Percentiles rank a stretch among this genome's conserved stretches.
Evolutionary conservation across 2,113 vertebrate genomes (phyloP).

Genomic region (Barnardius zonarius): DNA sequence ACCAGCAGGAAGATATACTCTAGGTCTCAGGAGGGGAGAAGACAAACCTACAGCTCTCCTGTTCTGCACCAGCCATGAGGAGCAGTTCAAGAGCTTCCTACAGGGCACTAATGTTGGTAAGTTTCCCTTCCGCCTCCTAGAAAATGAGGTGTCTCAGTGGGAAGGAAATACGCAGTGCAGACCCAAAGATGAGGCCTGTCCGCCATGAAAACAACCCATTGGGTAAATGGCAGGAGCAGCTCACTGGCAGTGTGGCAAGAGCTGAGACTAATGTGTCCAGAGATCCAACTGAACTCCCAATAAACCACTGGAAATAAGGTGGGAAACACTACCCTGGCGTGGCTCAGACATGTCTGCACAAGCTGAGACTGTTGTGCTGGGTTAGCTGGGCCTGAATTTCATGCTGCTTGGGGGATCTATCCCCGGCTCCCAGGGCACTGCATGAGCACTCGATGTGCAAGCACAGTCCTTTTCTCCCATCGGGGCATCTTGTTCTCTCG

Average conservation of each 20-base stretch:
- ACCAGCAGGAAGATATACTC: neutral
- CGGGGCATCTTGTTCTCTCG: rapidly evolving
- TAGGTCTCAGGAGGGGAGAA: neutral
- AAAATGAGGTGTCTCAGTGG: neutral
- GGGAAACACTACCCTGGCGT: neutral
- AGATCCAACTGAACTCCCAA: neutral
- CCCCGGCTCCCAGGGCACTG: rapidly evolving
- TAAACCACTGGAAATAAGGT: neutral
- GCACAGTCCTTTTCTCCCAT: neutral
- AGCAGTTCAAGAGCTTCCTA: neutral
- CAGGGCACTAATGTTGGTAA: rapidly evolving
- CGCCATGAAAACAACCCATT: rapidly evolving
- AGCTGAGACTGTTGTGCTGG: neutral
- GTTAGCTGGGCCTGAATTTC: neutral
- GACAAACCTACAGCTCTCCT: neutral
- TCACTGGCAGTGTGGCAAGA: rapidly evolving
- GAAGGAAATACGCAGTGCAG: neutral
- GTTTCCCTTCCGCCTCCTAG: neutral
- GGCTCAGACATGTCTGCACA: neutral
- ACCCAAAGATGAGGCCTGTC: neutral
- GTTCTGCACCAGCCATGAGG: neutral
- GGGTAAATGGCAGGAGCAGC: rapidly evolving
- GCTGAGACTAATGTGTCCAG: neutral
- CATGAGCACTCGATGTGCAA: rapidly evolving
- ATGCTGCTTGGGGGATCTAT: rapidly evolving